A percentile compares a stretch with the other conserved stretches of the same genome.
These are phyloP conservation scores for Diarsia mendica DNA, from an alignment of 2,888 invertebrate species.

Conservation along the genomic window DNA sequence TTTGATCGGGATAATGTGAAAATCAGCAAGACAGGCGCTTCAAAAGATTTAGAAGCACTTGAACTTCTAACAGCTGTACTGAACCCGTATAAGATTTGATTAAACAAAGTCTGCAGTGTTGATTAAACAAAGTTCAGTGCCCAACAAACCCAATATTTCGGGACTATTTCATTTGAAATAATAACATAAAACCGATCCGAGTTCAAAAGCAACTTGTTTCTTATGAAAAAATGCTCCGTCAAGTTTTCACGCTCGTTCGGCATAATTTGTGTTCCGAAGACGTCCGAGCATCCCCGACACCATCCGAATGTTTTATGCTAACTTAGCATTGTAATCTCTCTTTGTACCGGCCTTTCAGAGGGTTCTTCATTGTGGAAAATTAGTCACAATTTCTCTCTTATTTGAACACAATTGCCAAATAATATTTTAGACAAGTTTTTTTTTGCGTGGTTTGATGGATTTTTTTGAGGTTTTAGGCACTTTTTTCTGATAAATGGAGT, in stretches of 20 bases:
- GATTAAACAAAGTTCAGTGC: constrained; percentile 56
- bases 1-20: constrained; percentile 49
- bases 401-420: constrained; percentile 65
- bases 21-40: constrained; percentile 44
- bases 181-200: constrained; percentile 59
- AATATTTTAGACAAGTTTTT: constrained; percentile 59
- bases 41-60: constrained; percentile 50
- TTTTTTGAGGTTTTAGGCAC: constrained; percentile 37
- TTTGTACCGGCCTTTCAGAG: constrained; percentile 66
- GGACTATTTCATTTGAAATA: constrained; percentile 51
- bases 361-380: constrained; percentile 66
- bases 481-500: constrained; percentile 31
- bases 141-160: constrained; percentile 50
- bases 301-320: constrained; percentile 50
- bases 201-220: constrained; percentile 59
- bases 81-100: constrained; percentile 58
- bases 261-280: constrained; percentile 51
- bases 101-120: constrained; percentile 52
- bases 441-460: constrained; percentile 59
- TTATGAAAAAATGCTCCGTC: constrained; percentile 47
- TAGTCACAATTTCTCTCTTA: constrained; percentile 62
- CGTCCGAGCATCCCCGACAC: constrained; percentile 40
- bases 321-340: constrained; percentile 65
- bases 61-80: constrained; percentile 42
- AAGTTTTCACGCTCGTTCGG: constrained; percentile 50